These are phyloP conservation scores for Drosophila hamatofila DNA, from an alignment of 2,888 invertebrate genomes.

Conservation along the genomic window DNA sequence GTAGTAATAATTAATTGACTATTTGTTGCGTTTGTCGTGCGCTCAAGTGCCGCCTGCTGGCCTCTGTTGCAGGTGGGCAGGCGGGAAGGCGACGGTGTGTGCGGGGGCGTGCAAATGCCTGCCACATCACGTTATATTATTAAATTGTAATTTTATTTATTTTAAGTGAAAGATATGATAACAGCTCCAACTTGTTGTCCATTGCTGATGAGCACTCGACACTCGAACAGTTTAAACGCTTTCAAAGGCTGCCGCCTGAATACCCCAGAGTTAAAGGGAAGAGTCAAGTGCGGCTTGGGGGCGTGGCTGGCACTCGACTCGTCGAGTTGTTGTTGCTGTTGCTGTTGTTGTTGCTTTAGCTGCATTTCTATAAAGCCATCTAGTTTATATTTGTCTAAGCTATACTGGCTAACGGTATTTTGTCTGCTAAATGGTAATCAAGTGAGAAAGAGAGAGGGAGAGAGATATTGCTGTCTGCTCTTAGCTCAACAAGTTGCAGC, in stretches of 20 bases:
- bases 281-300: neutral
- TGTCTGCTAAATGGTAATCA: slow-evolving; percentile 23
- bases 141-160: slow-evolving; percentile 80
- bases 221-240: slow-evolving; percentile 10
- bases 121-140: slow-evolving; percentile 66
- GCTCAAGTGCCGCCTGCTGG: slow-evolving; percentile 66
- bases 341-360: slow-evolving; percentile 43
- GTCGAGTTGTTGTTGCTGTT: slow-evolving; percentile 26
- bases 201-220: slow-evolving; percentile 60
- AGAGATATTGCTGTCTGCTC: slow-evolving; percentile 16
- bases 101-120: slow-evolving; percentile 10
- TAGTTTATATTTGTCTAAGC: slow-evolving; percentile 70
- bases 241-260: slow-evolving; percentile 71
- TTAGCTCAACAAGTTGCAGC: slow-evolving; percentile 61
- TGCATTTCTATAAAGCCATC: slow-evolving; percentile 66
- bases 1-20: slow-evolving; percentile 81
- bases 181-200: slow-evolving; percentile 55
- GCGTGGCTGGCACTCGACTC: slow-evolving; percentile 14
- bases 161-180: slow-evolving; percentile 81
- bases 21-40: slow-evolving; percentile 75
- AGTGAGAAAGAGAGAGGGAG: neutral
- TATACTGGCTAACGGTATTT: slow-evolving; percentile 50
- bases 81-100: neutral
- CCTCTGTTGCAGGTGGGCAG: slow-evolving; percentile 1
- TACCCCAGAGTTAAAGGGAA: neutral